Base-by-base conservation (phyloP, 2,797 vertebrate species). In the Arrhamphus sclerolepis region DNA sequence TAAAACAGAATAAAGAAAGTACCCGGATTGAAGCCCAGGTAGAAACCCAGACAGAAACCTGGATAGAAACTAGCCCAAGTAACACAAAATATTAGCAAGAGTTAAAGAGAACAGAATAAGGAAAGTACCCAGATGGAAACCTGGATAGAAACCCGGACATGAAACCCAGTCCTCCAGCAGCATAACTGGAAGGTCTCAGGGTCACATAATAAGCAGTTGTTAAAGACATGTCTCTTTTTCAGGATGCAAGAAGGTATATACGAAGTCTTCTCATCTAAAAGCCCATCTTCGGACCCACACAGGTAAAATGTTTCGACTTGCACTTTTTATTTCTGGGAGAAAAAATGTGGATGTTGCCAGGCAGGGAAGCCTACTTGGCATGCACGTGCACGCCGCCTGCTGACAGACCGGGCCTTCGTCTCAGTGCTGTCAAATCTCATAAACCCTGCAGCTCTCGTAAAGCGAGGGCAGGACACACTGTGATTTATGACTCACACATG, bases 241-340 rank as follows among this genome's bases (percentile, higher is more conserved):
- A 98, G 97, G 96, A 50, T 98, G 97, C 88, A 95, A 94, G 58
- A 99, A 98, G 88, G 97, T 99, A 47, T 99, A 99, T 92, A 99
- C 97, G 67, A 99, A 99, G 91, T 98, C 97, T 31, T 99, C 97
- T 72, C 97, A 99, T 89, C 91, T 99, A 83, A 99, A 98, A 92
- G 97, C 96, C 20, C 97, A 99, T 90, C 93, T 97, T 82, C 94
- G 97, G 83, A 98, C 96, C 84, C 97, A 98, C 87, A 99, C 97
- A 77, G 97, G 97, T 98, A 95, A 89, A 52, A 60, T 61, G 46
- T 55, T 47, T 38, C 59, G n/a, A n/a, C n/a, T n/a, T n/a, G n/a
- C n/a, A n/a, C 29, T 77, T 46, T 17, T 89, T 80, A 72, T 82
- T 87, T 78, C 6, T 66, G 58, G 72, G 70, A 10, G 31, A 34